These are phyloP conservation scores for Alouatta palliata DNA, from an alignment of 2,113 vertebrate genomes.

Conservation along the genomic window DNA sequence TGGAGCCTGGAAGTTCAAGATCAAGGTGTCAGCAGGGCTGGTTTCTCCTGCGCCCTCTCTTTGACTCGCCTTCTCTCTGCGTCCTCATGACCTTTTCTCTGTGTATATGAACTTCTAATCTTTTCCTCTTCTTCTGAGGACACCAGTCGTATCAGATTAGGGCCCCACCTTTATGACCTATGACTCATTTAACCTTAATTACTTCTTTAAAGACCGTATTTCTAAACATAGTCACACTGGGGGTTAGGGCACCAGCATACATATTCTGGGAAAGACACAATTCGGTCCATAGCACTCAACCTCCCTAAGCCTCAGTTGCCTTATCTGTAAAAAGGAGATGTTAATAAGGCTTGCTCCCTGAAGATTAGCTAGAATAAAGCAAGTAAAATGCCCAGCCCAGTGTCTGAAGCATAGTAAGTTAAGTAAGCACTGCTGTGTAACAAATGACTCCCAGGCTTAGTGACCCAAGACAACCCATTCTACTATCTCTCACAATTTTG, in stretches of 20 bases:
- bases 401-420: neutral
- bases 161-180: neutral
- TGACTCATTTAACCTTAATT: neutral
- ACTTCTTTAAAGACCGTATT: neutral
- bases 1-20: neutral
- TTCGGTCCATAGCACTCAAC: neutral
- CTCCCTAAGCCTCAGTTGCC: neutral
- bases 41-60: neutral
- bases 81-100: neutral
- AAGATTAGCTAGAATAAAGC: neutral
- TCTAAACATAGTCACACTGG: neutral
- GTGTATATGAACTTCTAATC: neutral
- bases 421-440: neutral
- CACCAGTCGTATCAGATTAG: neutral
- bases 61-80: neutral
- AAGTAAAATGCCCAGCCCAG: neutral
- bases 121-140: neutral
- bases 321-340: neutral
- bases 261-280: neutral
- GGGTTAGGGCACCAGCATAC: neutral
- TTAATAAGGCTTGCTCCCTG: neutral
- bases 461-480: neutral
- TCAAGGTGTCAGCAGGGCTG: neutral
- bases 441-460: neutral
- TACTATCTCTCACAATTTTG: neutral